These are phyloP conservation scores for Villa cingulata DNA, from an alignment of 2,888 invertebrate species.

Conservation along the genomic window DNA sequence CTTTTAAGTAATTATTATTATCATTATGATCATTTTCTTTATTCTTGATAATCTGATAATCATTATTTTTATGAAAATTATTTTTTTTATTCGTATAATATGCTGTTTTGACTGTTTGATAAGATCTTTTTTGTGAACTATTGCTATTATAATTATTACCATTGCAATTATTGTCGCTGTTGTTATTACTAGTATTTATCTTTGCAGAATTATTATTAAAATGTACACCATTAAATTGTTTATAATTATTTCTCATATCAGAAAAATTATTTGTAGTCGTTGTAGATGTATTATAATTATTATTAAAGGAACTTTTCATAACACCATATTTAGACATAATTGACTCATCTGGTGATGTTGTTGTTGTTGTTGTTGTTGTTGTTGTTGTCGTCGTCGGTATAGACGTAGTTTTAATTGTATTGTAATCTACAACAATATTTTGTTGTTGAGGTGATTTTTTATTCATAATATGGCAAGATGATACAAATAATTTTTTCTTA, in stretches of 20 bases:
- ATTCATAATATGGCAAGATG: constrained; percentile 13
- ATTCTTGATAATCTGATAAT: constrained; percentile 5
- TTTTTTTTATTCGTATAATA: constrained; percentile 35
- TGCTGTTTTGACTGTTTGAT: constrained; percentile 22
- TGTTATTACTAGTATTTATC: no score
- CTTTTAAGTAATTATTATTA: background rate
- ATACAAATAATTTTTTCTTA: constrained; percentile 1
- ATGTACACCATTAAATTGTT: background rate
- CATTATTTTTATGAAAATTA: constrained; percentile 19
- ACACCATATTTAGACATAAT: constrained; percentile 24
- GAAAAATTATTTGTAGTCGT: no score
- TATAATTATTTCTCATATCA: background rate
- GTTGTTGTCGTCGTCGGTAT: constrained; percentile 16
- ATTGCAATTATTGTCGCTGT: constrained; percentile 9
- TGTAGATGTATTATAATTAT: constrained; percentile 1
- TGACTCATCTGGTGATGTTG: constrained; percentile 15
- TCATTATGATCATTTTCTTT: constrained; percentile 2
- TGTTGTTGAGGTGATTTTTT: constrained; percentile 17
- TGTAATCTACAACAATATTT: background rate
- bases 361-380: constrained; percentile 14
- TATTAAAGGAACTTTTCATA: constrained; percentile 13
- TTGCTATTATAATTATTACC: no score
- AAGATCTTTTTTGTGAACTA: constrained; percentile 30
- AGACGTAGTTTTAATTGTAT: no score
- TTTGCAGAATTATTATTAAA: no score